These are phyloP conservation scores for Octodonta nipae DNA, from an alignment of 2,888 invertebrate genomes.

Conservation along the genomic window DNA sequence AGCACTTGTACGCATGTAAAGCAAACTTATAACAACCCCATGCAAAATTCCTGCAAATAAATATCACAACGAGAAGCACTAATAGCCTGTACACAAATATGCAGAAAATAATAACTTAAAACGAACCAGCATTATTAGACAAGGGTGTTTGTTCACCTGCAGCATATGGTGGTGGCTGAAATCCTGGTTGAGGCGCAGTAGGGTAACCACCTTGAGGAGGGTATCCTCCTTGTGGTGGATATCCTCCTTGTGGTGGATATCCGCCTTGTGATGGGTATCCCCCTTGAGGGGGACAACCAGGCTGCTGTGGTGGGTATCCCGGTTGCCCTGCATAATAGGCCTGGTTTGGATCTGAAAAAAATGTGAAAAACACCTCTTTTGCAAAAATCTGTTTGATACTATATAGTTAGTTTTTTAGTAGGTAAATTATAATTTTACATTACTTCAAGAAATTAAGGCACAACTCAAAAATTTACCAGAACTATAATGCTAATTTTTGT, in stretches of 20 bases:
- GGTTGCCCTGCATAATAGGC: constrained; percentile 27
- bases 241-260: constrained; percentile 12
- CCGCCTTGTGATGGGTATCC: too few species aligned
- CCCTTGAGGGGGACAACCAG: constrained; percentile 30
- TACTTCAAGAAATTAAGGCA: too few species aligned
- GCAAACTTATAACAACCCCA: too few species aligned
- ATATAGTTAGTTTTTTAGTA: too few species aligned
- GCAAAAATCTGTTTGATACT: too few species aligned
- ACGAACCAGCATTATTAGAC: constrained; percentile 29
- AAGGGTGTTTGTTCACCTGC: constrained; percentile 32
- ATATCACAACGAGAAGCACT: too few species aligned
- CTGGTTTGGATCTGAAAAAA: constrained; percentile 23
- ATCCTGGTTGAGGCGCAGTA: constrained; percentile 20
- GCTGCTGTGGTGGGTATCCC: constrained; percentile 20
- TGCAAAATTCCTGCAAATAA: too few species aligned
- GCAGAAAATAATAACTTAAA: constrained; percentile 12
- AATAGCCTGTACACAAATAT: too few species aligned
- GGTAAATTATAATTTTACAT: too few species aligned
- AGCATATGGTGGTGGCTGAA: constrained; percentile 20
- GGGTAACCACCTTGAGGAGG: constrained; percentile 18
- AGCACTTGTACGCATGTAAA: too few species aligned
- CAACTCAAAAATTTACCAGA: too few species aligned
- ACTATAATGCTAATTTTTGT: too few species aligned
- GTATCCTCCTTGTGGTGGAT: constrained; percentile 13
- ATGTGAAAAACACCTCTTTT: neutral